Evolutionary conservation across 23 tunicate genomes (phyloP).

Genomic region (Aplidium turbinatum): DNA sequence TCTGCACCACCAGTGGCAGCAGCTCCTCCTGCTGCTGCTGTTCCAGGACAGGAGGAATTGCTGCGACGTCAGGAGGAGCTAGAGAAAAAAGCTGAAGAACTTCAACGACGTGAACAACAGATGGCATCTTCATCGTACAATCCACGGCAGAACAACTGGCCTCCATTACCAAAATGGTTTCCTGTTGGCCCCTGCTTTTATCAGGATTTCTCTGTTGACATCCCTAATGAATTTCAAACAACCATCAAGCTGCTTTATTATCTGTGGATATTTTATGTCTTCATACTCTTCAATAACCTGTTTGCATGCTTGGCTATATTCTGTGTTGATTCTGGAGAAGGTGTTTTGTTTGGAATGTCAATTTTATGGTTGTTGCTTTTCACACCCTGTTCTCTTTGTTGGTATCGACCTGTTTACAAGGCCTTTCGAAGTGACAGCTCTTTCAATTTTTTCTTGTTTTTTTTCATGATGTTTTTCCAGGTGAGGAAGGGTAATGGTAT

Average conservation of each 20-base stretch:
- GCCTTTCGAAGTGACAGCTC: conserved; percentile 97
- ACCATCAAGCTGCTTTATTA: conserved; percentile 82
- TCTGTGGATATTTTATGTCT: conserved; percentile 85
- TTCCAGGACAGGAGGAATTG: conserved; percentile 95
- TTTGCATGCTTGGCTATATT: conserved; percentile 53
- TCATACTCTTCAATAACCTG: conserved; percentile 63
- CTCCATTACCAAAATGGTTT: conserved; percentile 95
- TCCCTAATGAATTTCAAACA: conserved; percentile 83
- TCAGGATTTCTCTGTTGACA: conserved; percentile 93
- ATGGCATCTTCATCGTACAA: conserved; percentile 51
- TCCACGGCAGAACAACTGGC: conserved; percentile 92
- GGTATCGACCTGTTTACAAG: conserved; percentile 96
- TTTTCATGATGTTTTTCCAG: conserved; percentile 98
- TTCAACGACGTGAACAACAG: conserved; percentile 80
- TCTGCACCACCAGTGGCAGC: conserved; percentile 41
- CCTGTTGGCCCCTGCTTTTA: conserved; percentile 93
- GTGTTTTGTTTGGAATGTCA: conserved; percentile 81
- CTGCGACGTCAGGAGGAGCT: conserved; percentile 86
- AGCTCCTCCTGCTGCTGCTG: conserved; percentile 32
- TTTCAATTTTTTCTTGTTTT: conserved; percentile 91
- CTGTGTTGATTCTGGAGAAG: conserved; percentile 16
- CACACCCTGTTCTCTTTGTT: conserved; percentile 95
- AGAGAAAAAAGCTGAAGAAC: conserved; percentile 95
- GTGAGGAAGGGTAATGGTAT: no score
- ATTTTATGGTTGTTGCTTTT: conserved; percentile 75